phyloP scores from a whole-genome alignment of 2,797 vertebrate genomes.

The Enteromius radiatus region DNA sequence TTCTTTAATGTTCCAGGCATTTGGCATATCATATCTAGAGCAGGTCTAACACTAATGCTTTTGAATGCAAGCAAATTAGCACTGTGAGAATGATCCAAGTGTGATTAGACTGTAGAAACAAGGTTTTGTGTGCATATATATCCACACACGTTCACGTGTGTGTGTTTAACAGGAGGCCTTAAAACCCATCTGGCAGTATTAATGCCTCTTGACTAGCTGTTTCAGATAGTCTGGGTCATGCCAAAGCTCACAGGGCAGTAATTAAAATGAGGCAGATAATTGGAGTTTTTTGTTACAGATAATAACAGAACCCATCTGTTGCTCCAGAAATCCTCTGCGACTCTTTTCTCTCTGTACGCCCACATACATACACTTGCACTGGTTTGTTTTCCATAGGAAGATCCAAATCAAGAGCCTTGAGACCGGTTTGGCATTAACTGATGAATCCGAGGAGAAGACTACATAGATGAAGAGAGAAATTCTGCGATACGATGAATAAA shows the following conservation, averaged over 20 bases:
- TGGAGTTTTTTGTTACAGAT: slow-evolving; percentile 49
- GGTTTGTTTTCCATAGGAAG: slow-evolving; percentile 4
- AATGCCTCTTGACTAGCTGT: slow-evolving; percentile 10
- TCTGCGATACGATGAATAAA: slow-evolving; percentile 21
- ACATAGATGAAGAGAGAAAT: slow-evolving; percentile 15
- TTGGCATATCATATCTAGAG: background rate
- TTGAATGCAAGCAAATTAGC: background rate
- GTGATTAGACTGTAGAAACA: background rate
- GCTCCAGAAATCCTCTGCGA: slow-evolving; percentile 9
- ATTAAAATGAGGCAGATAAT: slow-evolving; percentile 54
- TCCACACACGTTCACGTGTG: background rate
- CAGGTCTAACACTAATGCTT: background rate
- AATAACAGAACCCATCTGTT: slow-evolving; percentile 52
- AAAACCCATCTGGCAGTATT: slow-evolving; percentile 48
- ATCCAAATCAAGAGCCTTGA: slow-evolving; percentile 2
- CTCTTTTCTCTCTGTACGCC: background rate
- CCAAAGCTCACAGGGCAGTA: slow-evolving; percentile 35
- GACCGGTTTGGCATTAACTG: slow-evolving; percentile 2
- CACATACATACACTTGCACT: slow-evolving; percentile 19
- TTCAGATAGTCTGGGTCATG: slow-evolving; percentile 13
- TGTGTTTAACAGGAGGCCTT: slow-evolving; percentile 33
- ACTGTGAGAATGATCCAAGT: background rate
- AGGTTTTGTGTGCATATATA: background rate
- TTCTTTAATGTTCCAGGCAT: background rate
- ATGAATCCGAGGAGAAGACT: slow-evolving; percentile 9